Conservation (phyloP, 2,797 vertebrate species). For the Chrysolophus pictus region DNA sequence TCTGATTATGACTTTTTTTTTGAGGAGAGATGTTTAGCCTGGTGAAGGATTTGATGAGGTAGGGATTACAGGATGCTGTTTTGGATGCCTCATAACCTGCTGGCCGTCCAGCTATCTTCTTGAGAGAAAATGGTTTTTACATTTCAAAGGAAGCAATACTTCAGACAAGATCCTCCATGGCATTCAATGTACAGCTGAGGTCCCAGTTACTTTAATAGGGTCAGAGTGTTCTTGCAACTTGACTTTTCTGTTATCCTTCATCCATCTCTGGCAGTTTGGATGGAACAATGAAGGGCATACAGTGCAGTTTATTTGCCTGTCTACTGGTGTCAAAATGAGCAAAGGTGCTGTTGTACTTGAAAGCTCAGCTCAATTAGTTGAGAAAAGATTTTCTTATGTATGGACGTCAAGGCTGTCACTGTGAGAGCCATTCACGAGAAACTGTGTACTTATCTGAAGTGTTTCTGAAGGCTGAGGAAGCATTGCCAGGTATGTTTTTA, state of each 20-base stretch:
- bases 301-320: not conserved
- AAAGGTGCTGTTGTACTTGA: not conserved
- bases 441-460: not conserved
- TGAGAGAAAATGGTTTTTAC: not conserved
- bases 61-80: not conserved
- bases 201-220: not conserved
- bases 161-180: not conserved
- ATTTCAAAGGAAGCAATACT: not conserved
- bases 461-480: not conserved
- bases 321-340: not conserved
- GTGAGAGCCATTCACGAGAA: not conserved
- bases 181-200: not conserved
- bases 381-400: not conserved
- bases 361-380: not conserved
- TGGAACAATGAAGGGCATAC: not conserved
- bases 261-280: not conserved
- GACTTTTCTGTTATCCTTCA: not conserved
- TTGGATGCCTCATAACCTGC: not conserved
- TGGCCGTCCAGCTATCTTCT: not conserved
- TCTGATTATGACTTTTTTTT: too few species aligned
- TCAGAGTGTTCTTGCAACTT: slow-evolving; percentile 5
- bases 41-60: not conserved
- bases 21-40: not conserved
- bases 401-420: not conserved
- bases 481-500: not conserved